These are phyloP conservation scores for Charadrius vociferus DNA, from an alignment of 2,113 vertebrate species.

Conservation along the genomic window DNA sequence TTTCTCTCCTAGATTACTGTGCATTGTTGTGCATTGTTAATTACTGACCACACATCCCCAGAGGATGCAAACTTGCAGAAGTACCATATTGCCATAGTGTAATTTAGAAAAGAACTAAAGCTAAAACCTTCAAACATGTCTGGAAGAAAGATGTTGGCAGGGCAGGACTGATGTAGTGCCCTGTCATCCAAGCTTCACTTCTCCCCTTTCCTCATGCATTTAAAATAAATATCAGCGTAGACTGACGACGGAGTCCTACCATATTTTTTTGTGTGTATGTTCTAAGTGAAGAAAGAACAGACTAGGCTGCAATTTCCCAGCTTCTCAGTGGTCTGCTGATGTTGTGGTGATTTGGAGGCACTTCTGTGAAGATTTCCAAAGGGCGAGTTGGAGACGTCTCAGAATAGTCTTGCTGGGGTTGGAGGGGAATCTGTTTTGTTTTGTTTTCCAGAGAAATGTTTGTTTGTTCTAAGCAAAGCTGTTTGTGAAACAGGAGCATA, in stretches of 20 bases:
- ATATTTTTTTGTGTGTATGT: not conserved
- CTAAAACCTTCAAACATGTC: not conserved
- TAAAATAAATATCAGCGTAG: not conserved
- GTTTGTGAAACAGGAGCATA: not conserved
- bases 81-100: not conserved
- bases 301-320: not conserved
- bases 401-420: not conserved
- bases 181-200: not conserved
- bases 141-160: not conserved
- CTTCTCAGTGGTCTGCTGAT: not conserved
- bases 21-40: constrained; percentile 6
- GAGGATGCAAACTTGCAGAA: not conserved
- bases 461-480: not conserved
- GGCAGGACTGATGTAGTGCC: not conserved
- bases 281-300: not conserved
- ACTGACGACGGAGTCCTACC: not conserved
- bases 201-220: not conserved
- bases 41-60: constrained; percentile 20
- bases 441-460: not conserved
- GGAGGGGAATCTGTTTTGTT: not conserved
- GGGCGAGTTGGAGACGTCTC: not conserved
- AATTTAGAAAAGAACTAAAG: not conserved
- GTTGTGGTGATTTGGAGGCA: not conserved
- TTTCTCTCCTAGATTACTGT: constrained; percentile 26
- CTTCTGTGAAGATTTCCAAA: not conserved